Conservation (phyloP, 2,888 invertebrate genomes). For the Lepidocyrtoides sp. region DNA sequence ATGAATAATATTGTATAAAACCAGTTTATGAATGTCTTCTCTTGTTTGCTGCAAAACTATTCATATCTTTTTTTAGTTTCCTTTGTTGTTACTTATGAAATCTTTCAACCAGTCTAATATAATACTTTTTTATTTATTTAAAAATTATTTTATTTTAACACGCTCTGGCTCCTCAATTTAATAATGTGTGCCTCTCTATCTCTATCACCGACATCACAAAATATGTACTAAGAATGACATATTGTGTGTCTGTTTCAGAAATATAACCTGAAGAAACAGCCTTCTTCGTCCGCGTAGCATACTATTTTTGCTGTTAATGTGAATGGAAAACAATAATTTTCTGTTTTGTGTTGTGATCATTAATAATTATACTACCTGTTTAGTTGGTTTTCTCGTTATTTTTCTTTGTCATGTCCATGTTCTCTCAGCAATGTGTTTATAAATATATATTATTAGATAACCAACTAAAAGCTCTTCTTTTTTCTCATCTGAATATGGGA, state of each 20-base stretch:
- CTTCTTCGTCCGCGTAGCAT: constrained; percentile 59
- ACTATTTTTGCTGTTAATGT: constrained; percentile 48
- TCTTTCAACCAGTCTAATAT: constrained; percentile 12
- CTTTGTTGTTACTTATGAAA: not conserved
- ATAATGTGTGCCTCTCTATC: constrained; percentile 1
- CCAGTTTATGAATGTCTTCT: constrained; percentile 51
- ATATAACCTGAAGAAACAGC: constrained; percentile 74
- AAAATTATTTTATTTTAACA: constrained; percentile 22
- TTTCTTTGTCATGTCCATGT: constrained; percentile 39
- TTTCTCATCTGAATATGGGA: too few species aligned
- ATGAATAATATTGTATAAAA: constrained; percentile 1
- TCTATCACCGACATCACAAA: too few species aligned
- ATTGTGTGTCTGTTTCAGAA: constrained; percentile 69
- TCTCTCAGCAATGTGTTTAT: constrained; percentile 12
- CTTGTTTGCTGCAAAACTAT: constrained; percentile 52
- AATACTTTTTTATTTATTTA: not conserved
- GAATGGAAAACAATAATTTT: constrained; percentile 37
- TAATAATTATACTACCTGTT: too few species aligned
- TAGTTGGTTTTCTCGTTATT: not conserved
- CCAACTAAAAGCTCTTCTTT: not conserved
- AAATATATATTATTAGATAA: too few species aligned
- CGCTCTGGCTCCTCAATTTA: constrained; percentile 11
- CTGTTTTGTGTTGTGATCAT: constrained; percentile 23
- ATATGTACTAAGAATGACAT: constrained; percentile 12
- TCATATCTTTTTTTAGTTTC: not conserved